These are phyloP conservation scores for Brachypodius melanocephalos DNA, from an alignment of 2,113 vertebrate species.

Conservation along the genomic window DNA sequence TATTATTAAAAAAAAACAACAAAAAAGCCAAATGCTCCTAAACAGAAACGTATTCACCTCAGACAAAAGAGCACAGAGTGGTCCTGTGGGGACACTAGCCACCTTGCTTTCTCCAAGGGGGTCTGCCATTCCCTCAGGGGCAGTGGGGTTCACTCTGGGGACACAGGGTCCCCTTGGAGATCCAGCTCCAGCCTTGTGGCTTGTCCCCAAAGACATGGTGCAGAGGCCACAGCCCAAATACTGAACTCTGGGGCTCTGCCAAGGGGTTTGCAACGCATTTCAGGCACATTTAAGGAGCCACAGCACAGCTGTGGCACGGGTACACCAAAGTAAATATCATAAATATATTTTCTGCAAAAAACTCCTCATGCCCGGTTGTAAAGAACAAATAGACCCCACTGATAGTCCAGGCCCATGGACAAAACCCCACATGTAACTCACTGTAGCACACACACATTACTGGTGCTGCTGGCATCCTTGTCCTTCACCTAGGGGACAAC, in stretches of 20 bases:
- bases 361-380: neutral
- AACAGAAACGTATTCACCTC: neutral
- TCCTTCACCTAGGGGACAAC: neutral
- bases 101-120: neutral
- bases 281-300: neutral
- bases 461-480: neutral
- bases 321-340: neutral
- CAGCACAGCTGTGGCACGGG: neutral
- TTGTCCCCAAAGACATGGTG: neutral
- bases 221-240: neutral
- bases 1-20: conserved; percentile 64
- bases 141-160: neutral
- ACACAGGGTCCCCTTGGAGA: neutral
- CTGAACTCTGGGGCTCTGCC: neutral
- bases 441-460: neutral
- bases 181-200: neutral
- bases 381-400: accelerated
- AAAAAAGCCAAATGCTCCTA: conserved; percentile 63
- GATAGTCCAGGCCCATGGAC: neutral
- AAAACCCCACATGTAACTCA: neutral
- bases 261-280: neutral
- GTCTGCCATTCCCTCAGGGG: neutral
- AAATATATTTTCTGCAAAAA: neutral
- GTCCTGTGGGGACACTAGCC: neutral
- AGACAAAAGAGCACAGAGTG: conserved; percentile 39